Conservation (phyloP, 2,888 invertebrate genomes). For the Drosophila demipolita region DNA sequence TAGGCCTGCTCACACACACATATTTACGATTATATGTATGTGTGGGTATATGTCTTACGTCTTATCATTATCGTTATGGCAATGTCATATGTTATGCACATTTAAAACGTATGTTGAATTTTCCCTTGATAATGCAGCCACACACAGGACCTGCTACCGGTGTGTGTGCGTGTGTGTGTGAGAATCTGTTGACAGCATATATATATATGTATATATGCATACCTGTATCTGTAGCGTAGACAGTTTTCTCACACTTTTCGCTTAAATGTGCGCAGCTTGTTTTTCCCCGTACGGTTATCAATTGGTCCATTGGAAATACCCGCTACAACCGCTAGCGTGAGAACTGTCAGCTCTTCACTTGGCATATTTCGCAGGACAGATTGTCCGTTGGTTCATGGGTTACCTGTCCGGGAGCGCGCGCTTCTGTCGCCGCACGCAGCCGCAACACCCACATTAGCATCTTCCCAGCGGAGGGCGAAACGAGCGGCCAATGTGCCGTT, state of each 20-base stretch:
- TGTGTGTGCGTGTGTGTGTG: conserved; percentile 65
- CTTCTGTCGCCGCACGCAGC: conserved; percentile 46
- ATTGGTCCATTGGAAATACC: conserved; percentile 73
- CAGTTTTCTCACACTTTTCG: conserved; percentile 66
- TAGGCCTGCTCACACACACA: conserved; percentile 8
- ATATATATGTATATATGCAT: neutral
- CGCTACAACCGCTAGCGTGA: conserved; percentile 68
- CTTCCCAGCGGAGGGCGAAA: conserved; percentile 51
- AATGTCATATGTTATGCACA: conserved; percentile 83
- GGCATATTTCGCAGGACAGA: neutral
- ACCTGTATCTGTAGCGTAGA: conserved; percentile 15
- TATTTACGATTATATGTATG: neutral
- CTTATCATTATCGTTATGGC: conserved; percentile 72
- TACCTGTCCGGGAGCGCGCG: conserved; percentile 40
- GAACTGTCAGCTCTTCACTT: conserved; percentile 54
- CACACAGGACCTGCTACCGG: conserved; percentile 19
- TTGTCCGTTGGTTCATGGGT: neutral
- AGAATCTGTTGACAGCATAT: neutral
- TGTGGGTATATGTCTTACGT: conserved; percentile 18
- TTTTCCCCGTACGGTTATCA: conserved; percentile 71
- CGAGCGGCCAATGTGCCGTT: conserved; percentile 60
- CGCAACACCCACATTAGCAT: conserved; percentile 77
- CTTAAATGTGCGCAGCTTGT: conserved; percentile 56
- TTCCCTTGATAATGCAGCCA: conserved; percentile 64
- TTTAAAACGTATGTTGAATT: conserved; percentile 83